These are phyloP conservation scores for Drosophila mauritiana DNA, from an alignment of 1,140 invertebrate species.

Conservation along the genomic window DNA sequence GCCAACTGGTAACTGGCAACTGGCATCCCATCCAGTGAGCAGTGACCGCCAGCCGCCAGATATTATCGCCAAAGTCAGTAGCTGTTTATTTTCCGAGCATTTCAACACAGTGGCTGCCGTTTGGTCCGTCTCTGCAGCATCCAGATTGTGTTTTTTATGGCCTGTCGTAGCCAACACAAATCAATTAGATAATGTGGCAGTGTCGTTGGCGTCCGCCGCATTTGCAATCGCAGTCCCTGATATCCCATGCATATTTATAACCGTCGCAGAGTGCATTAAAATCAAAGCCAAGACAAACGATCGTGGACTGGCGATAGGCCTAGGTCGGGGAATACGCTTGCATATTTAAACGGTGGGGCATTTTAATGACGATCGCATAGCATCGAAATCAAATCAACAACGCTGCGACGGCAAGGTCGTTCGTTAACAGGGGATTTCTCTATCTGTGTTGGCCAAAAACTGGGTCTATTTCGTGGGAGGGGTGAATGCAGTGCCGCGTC, in stretches of 20 bases:
- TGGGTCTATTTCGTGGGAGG: slow-evolving; percentile 37
- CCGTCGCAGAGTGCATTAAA: slow-evolving; percentile 74
- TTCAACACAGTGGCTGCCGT: slow-evolving; percentile 63
- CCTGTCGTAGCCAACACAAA: slow-evolving; percentile 63
- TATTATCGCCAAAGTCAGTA: slow-evolving; percentile 59
- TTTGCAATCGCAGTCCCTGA: slow-evolving; percentile 35
- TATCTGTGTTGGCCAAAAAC: neutral
- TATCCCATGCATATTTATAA: slow-evolving; percentile 75
- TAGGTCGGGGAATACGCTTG: slow-evolving; percentile 44
- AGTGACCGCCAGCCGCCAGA: slow-evolving; percentile 11
- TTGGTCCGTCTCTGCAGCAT: slow-evolving; percentile 8
- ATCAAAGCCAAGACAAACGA: slow-evolving; percentile 62
- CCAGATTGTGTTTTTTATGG: slow-evolving; percentile 49
- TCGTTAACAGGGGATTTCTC: slow-evolving; percentile 15
- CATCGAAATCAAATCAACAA: slow-evolving; percentile 64
- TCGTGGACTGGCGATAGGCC: slow-evolving; percentile 50
- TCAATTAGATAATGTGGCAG: slow-evolving; percentile 63
- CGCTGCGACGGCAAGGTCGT: slow-evolving; percentile 59
- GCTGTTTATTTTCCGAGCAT: slow-evolving; percentile 52
- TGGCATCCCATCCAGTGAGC: neutral
- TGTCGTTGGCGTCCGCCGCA: slow-evolving; percentile 6
- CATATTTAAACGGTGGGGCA: slow-evolving; percentile 62
- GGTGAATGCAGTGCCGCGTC: slow-evolving; percentile 2
- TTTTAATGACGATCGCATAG: slow-evolving; percentile 67
- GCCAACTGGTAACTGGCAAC: neutral